Conservation (phyloP, 2,113 vertebrate species). For the Alligator sinensis region DNA sequence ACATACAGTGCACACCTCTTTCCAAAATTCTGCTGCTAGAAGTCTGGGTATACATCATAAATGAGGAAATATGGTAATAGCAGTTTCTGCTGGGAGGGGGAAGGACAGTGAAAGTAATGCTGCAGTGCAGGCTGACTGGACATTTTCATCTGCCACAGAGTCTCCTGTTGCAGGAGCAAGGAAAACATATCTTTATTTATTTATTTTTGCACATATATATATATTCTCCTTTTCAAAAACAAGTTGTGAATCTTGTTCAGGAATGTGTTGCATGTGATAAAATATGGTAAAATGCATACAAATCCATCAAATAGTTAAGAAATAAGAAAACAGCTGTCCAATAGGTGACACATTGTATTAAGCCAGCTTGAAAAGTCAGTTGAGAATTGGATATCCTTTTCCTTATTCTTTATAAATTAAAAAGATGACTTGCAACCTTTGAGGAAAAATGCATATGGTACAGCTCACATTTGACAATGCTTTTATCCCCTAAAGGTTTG, state of each 20-base stretch:
- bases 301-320: neutral
- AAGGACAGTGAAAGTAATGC: no score
- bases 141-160: no score
- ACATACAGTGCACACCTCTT: no score
- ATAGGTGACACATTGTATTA: neutral
- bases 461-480: neutral
- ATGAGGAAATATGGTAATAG: no score
- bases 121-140: no score
- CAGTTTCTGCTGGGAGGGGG: no score
- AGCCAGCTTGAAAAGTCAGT: neutral
- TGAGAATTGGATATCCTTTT: neutral
- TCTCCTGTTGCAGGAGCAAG: no score
- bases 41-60: neutral
- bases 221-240: no score
- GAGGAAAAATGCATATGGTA: neutral
- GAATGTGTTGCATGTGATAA: no score
- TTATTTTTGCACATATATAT: neutral
- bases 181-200: neutral
- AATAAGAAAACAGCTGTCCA: neutral
- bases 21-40: no score
- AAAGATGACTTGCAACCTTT: neutral
- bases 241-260: no score
- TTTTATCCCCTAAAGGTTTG: conserved; percentile 71
- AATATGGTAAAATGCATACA: rapidly evolving
- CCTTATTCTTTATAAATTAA: rapidly evolving